Conservation (phyloP, 1,140 invertebrate species). For the Cotesia vestalis region DNA sequence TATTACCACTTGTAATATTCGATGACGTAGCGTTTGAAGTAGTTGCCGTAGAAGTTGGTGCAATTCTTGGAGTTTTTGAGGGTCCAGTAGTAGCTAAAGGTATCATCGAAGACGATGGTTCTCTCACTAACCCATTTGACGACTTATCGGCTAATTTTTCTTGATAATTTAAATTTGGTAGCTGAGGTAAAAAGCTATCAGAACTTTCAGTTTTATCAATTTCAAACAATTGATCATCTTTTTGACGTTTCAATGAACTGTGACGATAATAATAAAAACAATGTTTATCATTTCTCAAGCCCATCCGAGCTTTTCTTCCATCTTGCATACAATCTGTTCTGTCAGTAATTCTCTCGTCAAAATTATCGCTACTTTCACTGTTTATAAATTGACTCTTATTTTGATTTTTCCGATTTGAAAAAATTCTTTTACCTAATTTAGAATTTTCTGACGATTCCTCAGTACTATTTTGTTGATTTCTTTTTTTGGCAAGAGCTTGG, state of each 20-base stretch:
- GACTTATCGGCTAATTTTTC: conserved; percentile 15
- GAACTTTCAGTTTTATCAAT: conserved; percentile 60
- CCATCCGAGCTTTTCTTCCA: conserved; percentile 60
- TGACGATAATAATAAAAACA: conserved; percentile 41
- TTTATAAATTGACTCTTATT: conserved; percentile 48
- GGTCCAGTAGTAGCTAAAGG: not conserved
- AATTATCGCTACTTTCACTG: conserved; percentile 58
- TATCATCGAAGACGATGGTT: not conserved
- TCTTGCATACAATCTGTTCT: conserved; percentile 54
- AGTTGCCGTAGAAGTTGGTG: not conserved
- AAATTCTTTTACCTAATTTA: conserved; percentile 49
- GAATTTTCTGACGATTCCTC: conserved; percentile 58
- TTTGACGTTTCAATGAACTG: not conserved
- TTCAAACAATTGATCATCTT: conserved; percentile 41
- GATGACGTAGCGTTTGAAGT: not conserved
- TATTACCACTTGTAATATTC: not conserved
- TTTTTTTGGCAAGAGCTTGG: conserved; percentile 55
- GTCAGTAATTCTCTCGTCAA: conserved; percentile 55
- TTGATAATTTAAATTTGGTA: not conserved
- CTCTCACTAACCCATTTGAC: not conserved
- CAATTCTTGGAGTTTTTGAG: not conserved
- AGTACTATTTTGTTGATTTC: conserved; percentile 50
- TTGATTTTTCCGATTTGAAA: conserved; percentile 39
- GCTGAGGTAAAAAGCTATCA: conserved; percentile 59
- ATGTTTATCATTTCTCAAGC: conserved; percentile 54